Conservation (phyloP, 2,113 vertebrate genomes). For the Pica pica region DNA sequence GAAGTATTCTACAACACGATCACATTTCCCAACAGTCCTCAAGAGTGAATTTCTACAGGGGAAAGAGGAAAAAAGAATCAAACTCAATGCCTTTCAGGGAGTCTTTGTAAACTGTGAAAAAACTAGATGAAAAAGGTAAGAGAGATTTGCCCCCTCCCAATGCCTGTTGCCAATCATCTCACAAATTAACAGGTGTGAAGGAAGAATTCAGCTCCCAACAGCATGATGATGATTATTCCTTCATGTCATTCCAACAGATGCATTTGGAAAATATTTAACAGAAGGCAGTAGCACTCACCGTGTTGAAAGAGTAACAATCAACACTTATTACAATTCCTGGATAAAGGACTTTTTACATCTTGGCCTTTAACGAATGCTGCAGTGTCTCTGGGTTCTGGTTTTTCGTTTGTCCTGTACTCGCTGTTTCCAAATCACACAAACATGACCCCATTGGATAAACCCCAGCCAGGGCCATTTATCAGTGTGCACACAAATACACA, state of each 20-base stretch:
- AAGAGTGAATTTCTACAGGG: neutral
- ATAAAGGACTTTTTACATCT: neutral
- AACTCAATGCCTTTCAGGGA: neutral
- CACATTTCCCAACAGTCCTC: neutral
- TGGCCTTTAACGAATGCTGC: neutral
- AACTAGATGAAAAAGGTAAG: neutral
- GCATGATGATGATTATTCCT: neutral
- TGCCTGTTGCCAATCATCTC: neutral
- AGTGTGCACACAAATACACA: neutral
- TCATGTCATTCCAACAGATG: neutral
- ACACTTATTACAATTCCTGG: neutral
- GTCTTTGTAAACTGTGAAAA: neutral
- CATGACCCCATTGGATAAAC: fast-evolving
- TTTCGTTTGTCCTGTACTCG: fast-evolving
- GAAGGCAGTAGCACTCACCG: neutral
- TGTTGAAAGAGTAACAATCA: neutral
- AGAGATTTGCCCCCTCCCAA: neutral
- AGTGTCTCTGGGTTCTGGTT: neutral
- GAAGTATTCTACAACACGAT: neutral
- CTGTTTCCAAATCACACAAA: neutral
- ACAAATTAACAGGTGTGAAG: neutral
- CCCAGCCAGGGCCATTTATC: neutral
- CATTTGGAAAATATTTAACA: neutral
- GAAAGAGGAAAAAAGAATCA: neutral
- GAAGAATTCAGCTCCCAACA: neutral